A percentile compares a stretch with the other conserved stretches of the same genome.
phyloP scores from a whole-genome alignment of 2,888 invertebrate genomes.

The Pecten maximus region DNA sequence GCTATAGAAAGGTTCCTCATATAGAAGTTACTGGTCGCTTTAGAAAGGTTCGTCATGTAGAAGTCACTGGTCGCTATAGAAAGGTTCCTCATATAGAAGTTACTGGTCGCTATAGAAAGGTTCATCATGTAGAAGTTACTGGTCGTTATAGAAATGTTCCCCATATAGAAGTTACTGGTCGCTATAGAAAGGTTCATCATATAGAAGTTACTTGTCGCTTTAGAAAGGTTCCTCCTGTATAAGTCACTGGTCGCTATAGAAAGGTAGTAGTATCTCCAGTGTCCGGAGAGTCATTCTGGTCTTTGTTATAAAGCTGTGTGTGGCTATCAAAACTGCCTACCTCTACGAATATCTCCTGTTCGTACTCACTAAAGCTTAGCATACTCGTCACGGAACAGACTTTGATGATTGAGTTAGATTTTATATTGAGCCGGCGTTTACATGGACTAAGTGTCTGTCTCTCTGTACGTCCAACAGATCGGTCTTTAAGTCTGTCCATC shows the following conservation, averaged over 20 bases:
- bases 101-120: too few relatives aligned
- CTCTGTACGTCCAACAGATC: neutral
- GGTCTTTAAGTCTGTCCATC: neutral
- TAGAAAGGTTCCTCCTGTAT: too few relatives aligned
- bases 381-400: neutral
- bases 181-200: too few relatives aligned
- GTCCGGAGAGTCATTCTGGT: neutral
- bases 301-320: neutral
- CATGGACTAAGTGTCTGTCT: neutral
- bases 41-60: too few relatives aligned
- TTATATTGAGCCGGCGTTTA: neutral
- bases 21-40: too few relatives aligned
- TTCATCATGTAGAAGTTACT: too few relatives aligned
- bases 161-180: too few relatives aligned
- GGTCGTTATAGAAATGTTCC: too few relatives aligned
- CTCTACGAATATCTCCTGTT: conserved; percentile 1
- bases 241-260: neutral
- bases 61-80: too few relatives aligned
- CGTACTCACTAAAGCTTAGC: neutral
- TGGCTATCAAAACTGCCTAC: neutral
- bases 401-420: neutral
- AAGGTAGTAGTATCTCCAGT: neutral
- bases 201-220: too few relatives aligned
- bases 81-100: too few relatives aligned
- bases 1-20: too few relatives aligned